Conservation (phyloP, 2,797 vertebrate genomes). For the Platyrinchus mystaceus region DNA sequence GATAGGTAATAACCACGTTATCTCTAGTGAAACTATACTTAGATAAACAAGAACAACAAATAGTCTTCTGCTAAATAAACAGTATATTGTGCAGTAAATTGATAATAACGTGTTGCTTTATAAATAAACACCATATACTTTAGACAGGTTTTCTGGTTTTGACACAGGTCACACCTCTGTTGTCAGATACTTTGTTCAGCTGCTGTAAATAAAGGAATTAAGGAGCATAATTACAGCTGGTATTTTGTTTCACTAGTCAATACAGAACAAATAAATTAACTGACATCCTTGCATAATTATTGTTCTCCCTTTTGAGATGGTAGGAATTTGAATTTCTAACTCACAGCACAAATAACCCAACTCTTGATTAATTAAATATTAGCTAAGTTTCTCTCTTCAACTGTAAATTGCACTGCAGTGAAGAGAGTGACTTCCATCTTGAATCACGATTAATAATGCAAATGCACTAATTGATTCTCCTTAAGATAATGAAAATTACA, state of each 20-base stretch:
- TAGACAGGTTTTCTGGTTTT: background rate
- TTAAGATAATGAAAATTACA: background rate
- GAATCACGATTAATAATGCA: background rate
- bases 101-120: background rate
- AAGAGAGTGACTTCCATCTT: background rate
- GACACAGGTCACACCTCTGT: background rate
- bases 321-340: background rate
- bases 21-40: background rate
- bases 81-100: background rate
- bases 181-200: background rate
- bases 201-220: background rate
- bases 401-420: background rate
- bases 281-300: background rate
- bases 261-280: conserved; percentile 5
- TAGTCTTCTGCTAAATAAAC: background rate
- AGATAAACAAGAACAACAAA: background rate
- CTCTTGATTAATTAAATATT: background rate
- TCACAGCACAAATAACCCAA: background rate
- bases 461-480: background rate
- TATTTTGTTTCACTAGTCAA: background rate
- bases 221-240: background rate
- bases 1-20: background rate
- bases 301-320: background rate
- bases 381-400: background rate
- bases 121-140: background rate